These are phyloP conservation scores for Dione vanillae DNA, from an alignment of 2,888 invertebrate species.

Conservation along the genomic window DNA sequence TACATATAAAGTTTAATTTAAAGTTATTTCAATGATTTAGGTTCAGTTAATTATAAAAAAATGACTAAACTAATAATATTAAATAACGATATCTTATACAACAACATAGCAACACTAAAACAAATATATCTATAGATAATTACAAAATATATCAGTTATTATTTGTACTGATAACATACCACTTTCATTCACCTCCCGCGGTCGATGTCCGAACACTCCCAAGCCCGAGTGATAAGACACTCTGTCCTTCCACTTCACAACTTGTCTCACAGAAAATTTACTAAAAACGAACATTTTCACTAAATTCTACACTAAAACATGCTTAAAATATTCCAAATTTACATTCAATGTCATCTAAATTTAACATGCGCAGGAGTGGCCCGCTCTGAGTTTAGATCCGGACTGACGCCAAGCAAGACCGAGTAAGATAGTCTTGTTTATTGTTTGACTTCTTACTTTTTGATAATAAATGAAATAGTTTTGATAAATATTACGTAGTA, in stretches of 20 bases:
- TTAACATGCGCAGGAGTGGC: constrained; percentile 68
- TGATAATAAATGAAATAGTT: constrained; percentile 25
- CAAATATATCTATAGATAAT: neutral
- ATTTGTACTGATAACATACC: constrained; percentile 59
- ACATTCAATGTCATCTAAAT: constrained; percentile 60
- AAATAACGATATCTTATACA: neutral
- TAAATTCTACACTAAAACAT: constrained; percentile 39
- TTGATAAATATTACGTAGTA: constrained; percentile 26
- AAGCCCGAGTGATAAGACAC: constrained; percentile 81
- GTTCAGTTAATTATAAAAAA: no score
- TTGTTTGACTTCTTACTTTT: constrained; percentile 35
- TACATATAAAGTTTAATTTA: no score
- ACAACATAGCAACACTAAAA: constrained; percentile 8
- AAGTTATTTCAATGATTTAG: no score
- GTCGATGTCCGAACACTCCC: constrained; percentile 86
- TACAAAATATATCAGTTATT: constrained; percentile 7
- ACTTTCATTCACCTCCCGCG: constrained; percentile 64
- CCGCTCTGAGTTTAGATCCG: constrained; percentile 50
- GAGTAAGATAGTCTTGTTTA: constrained; percentile 48
- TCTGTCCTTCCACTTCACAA: constrained; percentile 63
- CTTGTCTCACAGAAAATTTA: constrained; percentile 64
- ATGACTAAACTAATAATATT: no score
- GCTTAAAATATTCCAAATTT: constrained; percentile 36
- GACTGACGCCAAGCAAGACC: constrained; percentile 57
- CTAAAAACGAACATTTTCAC: constrained; percentile 61